Base-by-base conservation (phyloP, 2,113 vertebrate genomes). In the Sciurus niger region DNA sequence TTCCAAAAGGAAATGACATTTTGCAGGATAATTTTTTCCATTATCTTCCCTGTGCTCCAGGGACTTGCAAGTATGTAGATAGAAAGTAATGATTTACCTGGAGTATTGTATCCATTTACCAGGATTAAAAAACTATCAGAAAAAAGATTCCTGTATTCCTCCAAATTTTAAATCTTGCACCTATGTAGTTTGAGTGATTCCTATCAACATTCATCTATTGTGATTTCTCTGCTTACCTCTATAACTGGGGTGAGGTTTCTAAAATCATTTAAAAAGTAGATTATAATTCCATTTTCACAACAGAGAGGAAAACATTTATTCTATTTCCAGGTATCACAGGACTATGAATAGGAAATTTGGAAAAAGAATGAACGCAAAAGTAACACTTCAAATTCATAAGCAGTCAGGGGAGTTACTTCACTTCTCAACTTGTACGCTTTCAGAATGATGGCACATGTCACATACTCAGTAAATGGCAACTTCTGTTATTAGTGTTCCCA, bases 1-100 rank as follows among this genome's bases (percentile, higher is more conserved):
- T 94, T 80, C 17, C 37, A 80, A 60, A 86, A 88, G 18, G 8
- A 93, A 85, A 53, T 34, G 37, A 46, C 17, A 63, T 87, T 93
- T 82, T 70, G 28, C 12, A 46, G 55, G 11, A 51, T 85, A 67
- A 72, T 93, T 90, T 51, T 89, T 89, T 80, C 17, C 90, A 1
- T 68, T 67, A 11, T 84, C 72, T 63, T 58, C n/a, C 14, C 48
- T 80, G 22, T 84, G 40, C 37, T 32, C 48, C 34, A 65, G 7
- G 25, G 55, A 60, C 43, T 82, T 95, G 51, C 43, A 93, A 48
- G 40, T 51, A 82, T 25, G 18, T 60, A 46, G 51, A 80, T 25
- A 80, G 51, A 80, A 40, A 18, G 1, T 20, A 80, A 34, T 63
- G 9, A 16, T 82, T 94, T 96, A 40, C 20, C n/a, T 53, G 34